Percentiles rank a stretch among this genome's conserved stretches.
Evolutionary conservation across 2,797 vertebrate genomes (phyloP).

Genomic region (Setipinna tenuifilis): DNA sequence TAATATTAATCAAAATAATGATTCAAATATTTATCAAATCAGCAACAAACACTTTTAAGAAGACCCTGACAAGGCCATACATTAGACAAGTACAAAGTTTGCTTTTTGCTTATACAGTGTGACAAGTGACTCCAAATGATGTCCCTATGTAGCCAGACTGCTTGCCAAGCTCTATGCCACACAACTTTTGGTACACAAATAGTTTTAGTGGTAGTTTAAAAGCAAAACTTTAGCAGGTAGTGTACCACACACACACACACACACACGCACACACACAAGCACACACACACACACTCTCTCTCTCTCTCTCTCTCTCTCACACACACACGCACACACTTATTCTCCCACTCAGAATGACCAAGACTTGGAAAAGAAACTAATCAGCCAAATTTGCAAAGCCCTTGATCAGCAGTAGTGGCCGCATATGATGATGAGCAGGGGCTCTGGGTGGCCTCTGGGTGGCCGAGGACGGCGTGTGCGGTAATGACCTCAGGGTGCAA

Average conservation of each 20-base stretch:
- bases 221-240: not conserved
- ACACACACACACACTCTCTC: slow-evolving; percentile 11
- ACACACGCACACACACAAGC: not conserved
- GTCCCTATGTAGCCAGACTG: not conserved
- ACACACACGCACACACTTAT: not conserved
- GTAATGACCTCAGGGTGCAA: not conserved
- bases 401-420: slow-evolving; percentile 6
- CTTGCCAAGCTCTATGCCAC: no score
- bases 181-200: not conserved
- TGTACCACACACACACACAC: not conserved
- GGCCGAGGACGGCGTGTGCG: not conserved
- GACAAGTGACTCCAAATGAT: not conserved
- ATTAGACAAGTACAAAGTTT: not conserved
- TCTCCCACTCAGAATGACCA: not conserved
- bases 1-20: not conserved
- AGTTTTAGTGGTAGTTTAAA: not conserved
- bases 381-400: not conserved
- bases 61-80: not conserved
- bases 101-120: not conserved
- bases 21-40: not conserved
- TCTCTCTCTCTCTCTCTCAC: no score
- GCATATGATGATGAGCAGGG: not conserved
- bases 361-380: not conserved
- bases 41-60: not conserved
- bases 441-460: slow-evolving; percentile 1